Evolutionary conservation across 2,888 invertebrate species (phyloP).

Genomic region (Drosophila demipolita): DNA sequence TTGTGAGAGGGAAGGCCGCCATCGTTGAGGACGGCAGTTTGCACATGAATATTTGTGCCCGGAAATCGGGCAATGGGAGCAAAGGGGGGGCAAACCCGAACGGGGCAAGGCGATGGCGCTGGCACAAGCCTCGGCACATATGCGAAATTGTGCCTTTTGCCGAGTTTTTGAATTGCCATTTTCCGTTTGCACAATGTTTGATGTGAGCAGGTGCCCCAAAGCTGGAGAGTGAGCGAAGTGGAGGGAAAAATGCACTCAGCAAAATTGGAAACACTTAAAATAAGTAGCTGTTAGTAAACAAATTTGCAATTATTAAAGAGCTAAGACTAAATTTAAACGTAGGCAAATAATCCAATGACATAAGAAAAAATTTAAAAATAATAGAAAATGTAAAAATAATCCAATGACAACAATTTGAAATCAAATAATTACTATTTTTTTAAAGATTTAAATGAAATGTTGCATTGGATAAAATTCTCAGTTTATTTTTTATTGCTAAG

Average conservation of each 20-base stretch:
- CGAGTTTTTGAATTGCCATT: slow-evolving; percentile 66
- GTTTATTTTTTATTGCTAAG: neutral
- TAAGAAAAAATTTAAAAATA: neutral
- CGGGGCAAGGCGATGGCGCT: slow-evolving; percentile 5
- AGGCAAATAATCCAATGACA: neutral
- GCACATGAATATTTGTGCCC: slow-evolving; percentile 74
- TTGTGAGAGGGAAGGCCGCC: slow-evolving; percentile 21
- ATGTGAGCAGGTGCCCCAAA: slow-evolving; percentile 34
- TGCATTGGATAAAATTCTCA: neutral
- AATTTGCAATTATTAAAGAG: neutral
- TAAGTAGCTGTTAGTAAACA: neutral
- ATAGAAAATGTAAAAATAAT: too few species aligned
- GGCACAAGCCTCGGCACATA: slow-evolving; percentile 52
- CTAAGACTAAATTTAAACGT: neutral
- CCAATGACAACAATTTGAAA: neutral
- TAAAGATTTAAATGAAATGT: neutral
- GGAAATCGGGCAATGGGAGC: slow-evolving; percentile 20
- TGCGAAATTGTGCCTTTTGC: slow-evolving; percentile 68
- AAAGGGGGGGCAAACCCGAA: neutral
- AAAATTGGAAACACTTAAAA: slow-evolving; percentile 19
- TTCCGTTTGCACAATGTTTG: slow-evolving; percentile 60
- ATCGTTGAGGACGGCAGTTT: slow-evolving; percentile 55
- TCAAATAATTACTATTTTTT: neutral
- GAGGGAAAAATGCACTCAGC: slow-evolving; percentile 25
- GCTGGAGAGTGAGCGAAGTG: neutral